Evolutionary conservation across 2,113 vertebrate species (phyloP), one percentile per base, ranked within the genome.

Genomic region (Phoxinus phoxinus): DNA sequence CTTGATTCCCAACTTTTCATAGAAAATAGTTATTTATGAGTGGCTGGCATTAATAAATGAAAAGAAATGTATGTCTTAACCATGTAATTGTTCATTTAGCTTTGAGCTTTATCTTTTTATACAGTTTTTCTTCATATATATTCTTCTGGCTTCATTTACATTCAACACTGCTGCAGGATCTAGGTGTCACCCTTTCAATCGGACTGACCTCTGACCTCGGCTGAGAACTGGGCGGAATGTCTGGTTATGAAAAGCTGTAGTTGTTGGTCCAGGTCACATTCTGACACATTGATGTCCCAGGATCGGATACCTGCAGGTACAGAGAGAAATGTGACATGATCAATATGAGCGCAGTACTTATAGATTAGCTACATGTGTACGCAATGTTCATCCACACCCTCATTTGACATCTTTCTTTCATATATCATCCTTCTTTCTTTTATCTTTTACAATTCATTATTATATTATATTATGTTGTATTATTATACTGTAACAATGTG

Each of bases 181-280:
- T 27, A 59, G 51, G 32, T 41, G 53, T 25, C 51, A 19, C 27
- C 30, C 46, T 83, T 56, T 63, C 41, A 86, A 63, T 44, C n/a
- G 46, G 78, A 92, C 97, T 96, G 92, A 99, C 98, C 98, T 99
- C 94, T 97, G 92, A 98, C 95, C 91, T 98, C 96, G n/a, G 96
- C 95, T 72, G 98, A 99, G 95, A 99, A 99, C 79, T 99, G 97
- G 84, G 98, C 98, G 25, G 98, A 96, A 87, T 99, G 98, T 32
- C 97, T 92, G 0, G 96, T 96, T 85, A 98, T 96, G 84, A 99
- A 99, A 84, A 97, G 95, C 92, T 93, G 96, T 90, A 99, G 93
- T 61, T 99, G 95, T 91, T 96, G 94, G 90, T 97, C 94, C 88
- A 99, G 94, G 92, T 98, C 94, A 86, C 97, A 97, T 86, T 90